These are phyloP conservation scores for Potorous gilbertii DNA, from an alignment of 2,797 vertebrate species.

Conservation along the genomic window DNA sequence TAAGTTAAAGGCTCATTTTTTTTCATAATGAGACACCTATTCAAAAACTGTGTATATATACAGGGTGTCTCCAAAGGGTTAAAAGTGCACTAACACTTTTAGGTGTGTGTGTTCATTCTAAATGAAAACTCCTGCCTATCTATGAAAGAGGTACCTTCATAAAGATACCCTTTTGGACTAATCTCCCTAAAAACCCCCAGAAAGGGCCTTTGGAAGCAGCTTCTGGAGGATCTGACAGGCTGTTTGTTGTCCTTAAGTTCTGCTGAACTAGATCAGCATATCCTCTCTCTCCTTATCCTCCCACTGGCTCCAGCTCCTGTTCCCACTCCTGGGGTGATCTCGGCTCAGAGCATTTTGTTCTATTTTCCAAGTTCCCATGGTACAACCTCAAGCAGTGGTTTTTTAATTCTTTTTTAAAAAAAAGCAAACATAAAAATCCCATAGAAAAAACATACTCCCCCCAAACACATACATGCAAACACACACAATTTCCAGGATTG, in stretches of 20 bases:
- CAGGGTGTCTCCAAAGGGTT: neutral
- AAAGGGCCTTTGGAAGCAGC: neutral
- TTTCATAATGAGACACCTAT: neutral
- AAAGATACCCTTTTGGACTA: neutral
- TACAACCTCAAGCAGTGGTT: conserved; percentile 6
- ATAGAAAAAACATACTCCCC: neutral
- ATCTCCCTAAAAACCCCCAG: neutral
- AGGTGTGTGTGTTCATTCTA: neutral
- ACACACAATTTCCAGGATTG: conserved; percentile 28
- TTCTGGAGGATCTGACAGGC: neutral
- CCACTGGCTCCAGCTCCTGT: neutral
- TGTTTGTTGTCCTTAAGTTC: neutral
- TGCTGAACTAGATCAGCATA: conserved; percentile 60
- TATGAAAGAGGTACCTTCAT: neutral
- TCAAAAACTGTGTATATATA: neutral
- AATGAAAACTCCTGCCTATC: neutral
- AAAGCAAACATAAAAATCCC: neutral
- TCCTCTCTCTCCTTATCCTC: conserved; percentile 37
- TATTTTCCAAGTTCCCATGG: conserved; percentile 51
- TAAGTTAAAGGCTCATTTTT: neutral
- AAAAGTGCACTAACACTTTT: neutral
- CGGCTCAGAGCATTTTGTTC: conserved; percentile 22
- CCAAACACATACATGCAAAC: neutral
- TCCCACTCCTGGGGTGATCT: conserved; percentile 35
- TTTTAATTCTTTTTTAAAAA: conserved; percentile 27